Percentiles rank a stretch among this genome's conserved stretches.
Conservation (phyloP, 2,888 invertebrate genomes). For the Caprella mutica region DNA sequence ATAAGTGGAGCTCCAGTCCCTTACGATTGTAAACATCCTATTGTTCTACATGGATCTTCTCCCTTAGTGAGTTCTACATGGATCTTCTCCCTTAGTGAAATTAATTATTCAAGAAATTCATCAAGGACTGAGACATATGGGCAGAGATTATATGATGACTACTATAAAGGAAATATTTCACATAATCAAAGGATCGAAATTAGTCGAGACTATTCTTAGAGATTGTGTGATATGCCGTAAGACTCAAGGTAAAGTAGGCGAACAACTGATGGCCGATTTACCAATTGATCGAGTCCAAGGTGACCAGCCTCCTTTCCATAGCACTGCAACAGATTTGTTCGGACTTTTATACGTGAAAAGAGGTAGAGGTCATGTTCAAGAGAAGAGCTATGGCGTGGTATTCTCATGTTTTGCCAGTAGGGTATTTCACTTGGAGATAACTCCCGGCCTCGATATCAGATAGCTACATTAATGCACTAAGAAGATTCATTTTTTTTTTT, state of each 20-base stretch:
- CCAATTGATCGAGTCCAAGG: not conserved
- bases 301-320: not conserved
- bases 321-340: not conserved
- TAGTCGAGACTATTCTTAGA: no score
- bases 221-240: not conserved
- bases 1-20: no score
- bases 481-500: no score
- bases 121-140: no score
- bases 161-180: no score
- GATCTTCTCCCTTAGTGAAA: no score
- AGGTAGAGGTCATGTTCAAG: not conserved
- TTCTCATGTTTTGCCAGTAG: not conserved
- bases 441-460: not conserved
- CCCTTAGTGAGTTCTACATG: no score
- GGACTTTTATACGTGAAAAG: not conserved
- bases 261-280: conserved; percentile 9
- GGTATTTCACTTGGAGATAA: not conserved
- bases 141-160: no score
- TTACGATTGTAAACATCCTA: no score
- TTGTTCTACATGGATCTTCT: no score
- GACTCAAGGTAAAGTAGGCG: not conserved
- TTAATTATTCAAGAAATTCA: no score
- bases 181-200: no score
- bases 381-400: not conserved
- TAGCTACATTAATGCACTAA: not conserved